A percentile compares a stretch with the other conserved stretches of the same genome.
phyloP scores from a whole-genome alignment of 1,140 invertebrate genomes.

The Brachionus asplanchnoidis region DNA sequence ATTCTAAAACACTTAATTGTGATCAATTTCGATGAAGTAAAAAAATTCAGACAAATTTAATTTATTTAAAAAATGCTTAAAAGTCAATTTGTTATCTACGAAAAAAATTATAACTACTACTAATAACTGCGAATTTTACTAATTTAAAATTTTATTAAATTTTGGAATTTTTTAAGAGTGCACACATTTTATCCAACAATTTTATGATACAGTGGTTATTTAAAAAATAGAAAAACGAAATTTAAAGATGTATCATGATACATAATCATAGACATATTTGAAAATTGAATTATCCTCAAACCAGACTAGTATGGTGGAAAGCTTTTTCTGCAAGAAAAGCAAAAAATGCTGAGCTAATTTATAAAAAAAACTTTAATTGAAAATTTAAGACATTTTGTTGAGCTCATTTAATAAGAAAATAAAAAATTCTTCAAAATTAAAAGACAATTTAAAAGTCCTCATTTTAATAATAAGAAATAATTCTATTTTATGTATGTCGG shows the following conservation, averaged over 20 bases:
- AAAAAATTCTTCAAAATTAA: background rate
- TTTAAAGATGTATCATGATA: background rate
- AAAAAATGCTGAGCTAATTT: background rate
- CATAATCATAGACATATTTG: too few relatives aligned
- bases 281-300: too few relatives aligned
- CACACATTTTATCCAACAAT: too few relatives aligned
- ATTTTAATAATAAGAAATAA: background rate
- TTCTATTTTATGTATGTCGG: background rate
- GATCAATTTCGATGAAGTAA: too few relatives aligned
- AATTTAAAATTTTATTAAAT: background rate
- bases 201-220: too few relatives aligned
- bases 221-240: too few relatives aligned
- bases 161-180: too few relatives aligned
- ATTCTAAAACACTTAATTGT: too few relatives aligned
- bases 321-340: too few relatives aligned
- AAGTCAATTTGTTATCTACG: background rate
- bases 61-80: background rate
- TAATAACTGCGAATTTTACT: background rate
- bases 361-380: background rate
- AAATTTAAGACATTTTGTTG: background rate
- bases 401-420: background rate
- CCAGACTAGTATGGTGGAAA: too few relatives aligned
- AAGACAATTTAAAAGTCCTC: background rate
- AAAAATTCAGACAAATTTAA: too few relatives aligned
- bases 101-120: background rate